Evolutionary conservation across 2,888 invertebrate species (phyloP), one percentile per base, ranked within the genome.

Genomic region (Heteromyza rotundicornis): DNA sequence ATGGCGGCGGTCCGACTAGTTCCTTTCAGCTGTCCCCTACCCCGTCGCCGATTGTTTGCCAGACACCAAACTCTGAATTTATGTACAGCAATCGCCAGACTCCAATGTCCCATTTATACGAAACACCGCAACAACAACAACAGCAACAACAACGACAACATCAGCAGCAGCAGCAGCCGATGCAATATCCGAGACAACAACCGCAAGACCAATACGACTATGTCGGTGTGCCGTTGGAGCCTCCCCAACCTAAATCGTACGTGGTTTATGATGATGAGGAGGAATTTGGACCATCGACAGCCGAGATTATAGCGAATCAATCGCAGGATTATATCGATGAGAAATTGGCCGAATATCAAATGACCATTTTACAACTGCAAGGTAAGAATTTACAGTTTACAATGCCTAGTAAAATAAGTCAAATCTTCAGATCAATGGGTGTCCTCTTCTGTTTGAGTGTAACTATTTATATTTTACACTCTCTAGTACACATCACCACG

Each of bases 321-420:
- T 94, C 94, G 64, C 95, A 96, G 85, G 95, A 96, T 84, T 96
- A 95, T 82, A 90, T 96, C 68, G 96, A 96, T 81, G 96, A 96
- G 84, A 93, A 94, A 83, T 87, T 96, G 76, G 94, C 95, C 57
- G 95, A 96, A 85, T 96, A 95, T 82, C 95, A 95, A 84, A 91
- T 92, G 67, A 95, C 95, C 32, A 96, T 96, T 83, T 90, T 92
- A 77, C 89, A 92, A 80, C 85, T 95, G 76, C 95, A 95, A 89
- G 93, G 94, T 93, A 80, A 87, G 89, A 81, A 10, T 27, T 10
- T 27, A 27, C n/a, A n/a, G n/a, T n/a, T n/a, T n/a, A n/a, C n/a
- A n/a, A n/a, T n/a, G n/a, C n/a, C n/a, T n/a, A n/a, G n/a, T n/a
- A n/a, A n/a, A n/a, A n/a, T n/a, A n/a, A n/a, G n/a, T n/a, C n/a